phyloP scores from a whole-genome alignment of 2,113 vertebrate species.

The Chaetura pelagica region DNA sequence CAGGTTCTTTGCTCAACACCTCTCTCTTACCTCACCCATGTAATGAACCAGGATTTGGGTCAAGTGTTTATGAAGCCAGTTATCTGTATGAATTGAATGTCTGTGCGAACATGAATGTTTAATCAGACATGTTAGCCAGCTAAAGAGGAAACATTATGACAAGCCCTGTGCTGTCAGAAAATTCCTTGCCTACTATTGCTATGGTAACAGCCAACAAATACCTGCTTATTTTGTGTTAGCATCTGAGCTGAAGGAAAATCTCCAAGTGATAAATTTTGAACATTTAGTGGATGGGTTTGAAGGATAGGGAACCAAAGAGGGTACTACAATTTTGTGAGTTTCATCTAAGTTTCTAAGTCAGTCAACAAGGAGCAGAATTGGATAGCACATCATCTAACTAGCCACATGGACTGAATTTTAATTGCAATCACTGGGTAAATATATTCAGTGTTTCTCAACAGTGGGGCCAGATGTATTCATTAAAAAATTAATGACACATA shows the following conservation, averaged over 20 bases:
- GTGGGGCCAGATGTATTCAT: neutral
- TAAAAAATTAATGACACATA: neutral
- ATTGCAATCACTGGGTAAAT: neutral
- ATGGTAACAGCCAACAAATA: slow-evolving; percentile 48
- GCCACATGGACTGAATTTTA: neutral
- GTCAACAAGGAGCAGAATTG: neutral
- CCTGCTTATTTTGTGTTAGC: neutral
- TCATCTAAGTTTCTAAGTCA: neutral
- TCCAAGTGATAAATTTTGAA: neutral
- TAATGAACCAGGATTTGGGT: neutral
- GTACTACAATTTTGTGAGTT: neutral
- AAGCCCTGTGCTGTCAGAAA: slow-evolving; percentile 12
- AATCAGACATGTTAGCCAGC: slow-evolving; percentile 41
- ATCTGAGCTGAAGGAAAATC: neutral
- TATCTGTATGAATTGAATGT: slow-evolving; percentile 2
- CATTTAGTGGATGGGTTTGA: neutral
- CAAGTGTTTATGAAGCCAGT: neutral
- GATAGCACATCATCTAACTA: neutral
- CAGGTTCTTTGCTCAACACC: neutral
- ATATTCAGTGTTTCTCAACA: neutral
- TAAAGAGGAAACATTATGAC: neutral
- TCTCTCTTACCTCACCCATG: neutral
- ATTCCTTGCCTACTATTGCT: neutral
- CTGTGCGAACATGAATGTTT: slow-evolving; percentile 14
- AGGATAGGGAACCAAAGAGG: neutral